Evolutionary conservation across 2,797 vertebrate genomes (phyloP).

Genomic region (Amblyopsis hoosieri): DNA sequence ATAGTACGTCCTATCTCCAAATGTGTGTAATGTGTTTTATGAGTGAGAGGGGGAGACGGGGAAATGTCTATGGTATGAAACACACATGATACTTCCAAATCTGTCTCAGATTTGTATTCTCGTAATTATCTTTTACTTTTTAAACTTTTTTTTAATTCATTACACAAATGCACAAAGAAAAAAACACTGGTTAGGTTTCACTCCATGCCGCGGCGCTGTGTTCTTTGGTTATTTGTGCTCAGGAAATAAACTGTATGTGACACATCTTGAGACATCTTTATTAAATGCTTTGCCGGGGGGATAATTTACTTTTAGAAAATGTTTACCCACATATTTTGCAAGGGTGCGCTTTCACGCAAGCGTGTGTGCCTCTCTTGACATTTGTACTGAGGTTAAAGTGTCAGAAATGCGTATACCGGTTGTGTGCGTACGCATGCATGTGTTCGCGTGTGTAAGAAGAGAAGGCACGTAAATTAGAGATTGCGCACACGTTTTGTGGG

Average conservation of each 20-base stretch:
- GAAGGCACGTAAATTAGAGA: constrained; percentile 70
- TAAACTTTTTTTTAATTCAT: background rate
- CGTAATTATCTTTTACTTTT: background rate
- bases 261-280: constrained; percentile 41
- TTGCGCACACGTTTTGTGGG: constrained; percentile 66
- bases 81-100: no score
- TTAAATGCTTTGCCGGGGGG: constrained; percentile 41
- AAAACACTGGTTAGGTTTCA: no score
- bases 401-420: constrained; percentile 9
- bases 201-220: background rate
- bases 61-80: no score
- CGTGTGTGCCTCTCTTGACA: constrained; percentile 16
- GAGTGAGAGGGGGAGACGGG: no score
- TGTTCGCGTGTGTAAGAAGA: constrained; percentile 34
- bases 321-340: constrained; percentile 42
- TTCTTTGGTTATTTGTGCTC: background rate
- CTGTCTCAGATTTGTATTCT: background rate
- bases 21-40: no score
- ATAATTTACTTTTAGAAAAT: constrained; percentile 48
- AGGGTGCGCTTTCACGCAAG: background rate
- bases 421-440: constrained; percentile 19
- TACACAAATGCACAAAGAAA: no score
- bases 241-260: constrained; percentile 29
- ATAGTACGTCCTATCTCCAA: no score
- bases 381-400: background rate